A percentile compares a stretch with the other conserved stretches of the same genome.
These are phyloP conservation scores for Enteromius trimaculatus DNA, from an alignment of 2,797 vertebrate genomes.

Conservation along the genomic window DNA sequence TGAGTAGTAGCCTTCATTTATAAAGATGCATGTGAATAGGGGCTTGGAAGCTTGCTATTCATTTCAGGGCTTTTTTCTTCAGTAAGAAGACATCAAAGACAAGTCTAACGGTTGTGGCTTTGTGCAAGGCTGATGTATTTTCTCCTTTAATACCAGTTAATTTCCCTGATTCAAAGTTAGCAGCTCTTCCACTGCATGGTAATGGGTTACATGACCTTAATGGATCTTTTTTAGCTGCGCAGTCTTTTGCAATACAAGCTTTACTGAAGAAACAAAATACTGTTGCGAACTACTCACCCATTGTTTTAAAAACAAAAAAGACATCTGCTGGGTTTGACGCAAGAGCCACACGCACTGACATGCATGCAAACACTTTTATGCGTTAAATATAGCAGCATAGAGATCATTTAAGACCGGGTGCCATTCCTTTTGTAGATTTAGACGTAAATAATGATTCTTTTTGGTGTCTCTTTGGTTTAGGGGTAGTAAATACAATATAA, in stretches of 20 bases:
- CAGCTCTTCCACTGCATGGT: slow-evolving; percentile 1
- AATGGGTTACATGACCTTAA: not conserved
- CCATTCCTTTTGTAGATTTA: not conserved
- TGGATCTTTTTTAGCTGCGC: not conserved
- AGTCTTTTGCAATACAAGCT: not conserved
- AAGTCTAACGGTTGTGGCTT: not conserved
- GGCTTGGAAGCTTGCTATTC: not conserved
- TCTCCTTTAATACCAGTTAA: not conserved
- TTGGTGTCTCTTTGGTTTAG: not conserved
- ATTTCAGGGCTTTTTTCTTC: not conserved
- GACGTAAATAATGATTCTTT: too few species aligned
- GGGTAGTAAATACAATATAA: not conserved
- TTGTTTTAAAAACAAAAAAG: not conserved
- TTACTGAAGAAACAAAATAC: not conserved
- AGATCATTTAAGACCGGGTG: not conserved
- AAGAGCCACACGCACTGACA: not conserved
- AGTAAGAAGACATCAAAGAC: not conserved
- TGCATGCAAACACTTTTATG: not conserved
- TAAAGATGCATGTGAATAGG: not conserved
- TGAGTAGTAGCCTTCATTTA: not conserved
- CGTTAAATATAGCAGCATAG: not conserved
- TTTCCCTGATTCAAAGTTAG: slow-evolving; percentile 15
- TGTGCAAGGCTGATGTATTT: slow-evolving; percentile 9
- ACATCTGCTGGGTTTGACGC: not conserved
- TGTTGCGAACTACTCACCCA: not conserved